Conservation (phyloP, 1,140 invertebrate genomes). For the Callitettix versicolor region DNA sequence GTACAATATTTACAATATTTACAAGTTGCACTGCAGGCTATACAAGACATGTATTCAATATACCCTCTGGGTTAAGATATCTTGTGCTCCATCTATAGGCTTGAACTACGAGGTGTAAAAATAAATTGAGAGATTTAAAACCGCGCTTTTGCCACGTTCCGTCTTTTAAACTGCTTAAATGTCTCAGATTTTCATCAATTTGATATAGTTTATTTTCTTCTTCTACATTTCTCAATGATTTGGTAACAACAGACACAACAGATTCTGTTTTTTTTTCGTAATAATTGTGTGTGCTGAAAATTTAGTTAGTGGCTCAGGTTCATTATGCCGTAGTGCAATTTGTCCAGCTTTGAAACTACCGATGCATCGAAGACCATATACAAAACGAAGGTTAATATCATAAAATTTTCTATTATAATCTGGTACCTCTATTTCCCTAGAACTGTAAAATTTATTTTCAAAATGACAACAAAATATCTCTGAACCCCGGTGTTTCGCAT, state of each 20-base stretch:
- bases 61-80: too few species aligned
- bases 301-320: constrained; percentile 16
- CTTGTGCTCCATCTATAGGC: too few species aligned
- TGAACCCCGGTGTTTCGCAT: neutral
- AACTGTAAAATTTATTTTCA: constrained; percentile 6
- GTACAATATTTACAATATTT: too few species aligned
- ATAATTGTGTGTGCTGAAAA: constrained; percentile 2
- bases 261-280: neutral
- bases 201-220: constrained; percentile 5
- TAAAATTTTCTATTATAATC: constrained; percentile 10
- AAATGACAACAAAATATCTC: constrained; percentile 4
- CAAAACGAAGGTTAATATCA: constrained; percentile 19
- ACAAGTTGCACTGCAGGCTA: too few species aligned
- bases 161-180: constrained; percentile 18
- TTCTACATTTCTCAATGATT: constrained; percentile 5
- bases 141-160: constrained; percentile 17
- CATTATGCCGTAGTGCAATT: constrained; percentile 3
- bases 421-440: constrained; percentile 2
- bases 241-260: neutral
- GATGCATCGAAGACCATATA: constrained; percentile 13
- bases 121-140: constrained; percentile 1
- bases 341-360: constrained; percentile 1
- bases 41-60: too few species aligned
- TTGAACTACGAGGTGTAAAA: too few species aligned
- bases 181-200: neutral